Conservation (phyloP, 2,113 vertebrate genomes). For the Osmerus mordax region DNA sequence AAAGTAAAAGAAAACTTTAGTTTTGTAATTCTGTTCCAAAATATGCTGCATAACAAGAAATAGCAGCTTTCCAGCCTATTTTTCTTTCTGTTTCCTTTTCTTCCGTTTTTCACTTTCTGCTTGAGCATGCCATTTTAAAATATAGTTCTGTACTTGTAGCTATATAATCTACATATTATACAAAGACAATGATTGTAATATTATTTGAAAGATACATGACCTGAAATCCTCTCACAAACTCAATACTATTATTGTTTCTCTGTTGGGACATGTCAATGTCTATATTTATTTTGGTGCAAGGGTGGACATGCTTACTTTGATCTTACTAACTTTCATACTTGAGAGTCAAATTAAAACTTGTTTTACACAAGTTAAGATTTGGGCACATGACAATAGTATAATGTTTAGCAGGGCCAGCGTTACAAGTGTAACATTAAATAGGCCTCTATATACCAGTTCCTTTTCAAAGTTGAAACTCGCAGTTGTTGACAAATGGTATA, state of each 20-base stretch:
- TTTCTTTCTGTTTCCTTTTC: not conserved
- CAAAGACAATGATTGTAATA: conserved; percentile 56
- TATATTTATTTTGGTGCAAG: not conserved
- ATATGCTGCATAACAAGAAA: conserved; percentile 50
- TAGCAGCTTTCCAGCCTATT: not conserved
- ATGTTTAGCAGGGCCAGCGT: too few relatives aligned
- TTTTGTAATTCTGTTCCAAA: conserved; percentile 33
- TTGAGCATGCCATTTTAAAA: conserved; percentile 54
- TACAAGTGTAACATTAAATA: too few relatives aligned
- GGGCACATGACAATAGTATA: too few relatives aligned
- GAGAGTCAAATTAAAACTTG: not conserved
- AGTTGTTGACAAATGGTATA: conserved; percentile 27
- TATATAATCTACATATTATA: conserved; percentile 50
- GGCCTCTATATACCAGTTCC: not conserved
- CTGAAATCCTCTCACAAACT: not conserved
- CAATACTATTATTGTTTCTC: not conserved
- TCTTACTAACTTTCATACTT: conserved; percentile 11
- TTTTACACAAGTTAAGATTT: not conserved
- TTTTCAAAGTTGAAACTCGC: conserved; percentile 6
- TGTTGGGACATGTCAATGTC: conserved; percentile 1
- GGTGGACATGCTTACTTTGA: not conserved
- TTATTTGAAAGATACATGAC: conserved; percentile 38
- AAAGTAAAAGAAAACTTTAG: conserved; percentile 31
- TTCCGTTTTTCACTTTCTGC: conserved; percentile 38
- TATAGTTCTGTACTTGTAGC: conserved; percentile 49